Evolutionary conservation across 2,797 vertebrate genomes (phyloP), one percentile per base, ranked within the genome.

Genomic region (Sparidentex hasta): DNA sequence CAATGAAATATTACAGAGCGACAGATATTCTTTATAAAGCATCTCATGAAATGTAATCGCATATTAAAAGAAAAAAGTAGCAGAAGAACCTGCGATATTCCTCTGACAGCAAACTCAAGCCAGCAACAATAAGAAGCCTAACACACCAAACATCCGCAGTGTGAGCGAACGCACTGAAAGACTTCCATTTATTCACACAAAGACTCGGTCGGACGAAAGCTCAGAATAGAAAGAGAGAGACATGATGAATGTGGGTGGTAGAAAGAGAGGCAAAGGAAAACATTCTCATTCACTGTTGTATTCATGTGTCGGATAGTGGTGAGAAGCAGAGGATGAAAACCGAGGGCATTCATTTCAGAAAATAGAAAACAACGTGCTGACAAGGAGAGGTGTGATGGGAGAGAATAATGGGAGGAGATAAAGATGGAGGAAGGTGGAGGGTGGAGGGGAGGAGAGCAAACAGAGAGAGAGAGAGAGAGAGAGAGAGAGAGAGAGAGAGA

Each of bases 361-460:
- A 78, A 86, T 8, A 41, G 73, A 74, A 67, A 83, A 76, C 67
- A 63, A 55, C 58, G 56, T n/a, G 59, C 44, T 43, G 46, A 82
- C 58, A 64, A 27, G 65, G 33, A 69, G 56, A 57, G 50, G 65
- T n/a, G 50, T 12, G 58, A 55, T 21, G 63, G 62, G 61, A 21
- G 67, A 55, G 72, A 73, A 59, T 38, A 74, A 74, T 43, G 41
- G 70, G 61, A 25, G 61, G 48, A 77, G 69, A 76, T 74, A 71
- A 67, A 56, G 76, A 16, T 1, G n/a, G 14, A 3, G 43, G 27
- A 13, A 13, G 71, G 50, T 3, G 62, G 38, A 3, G 25, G 58
- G 14, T 20, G 64, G 52, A n/a, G 3, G 47, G 44, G 44, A 1
- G 38, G 48, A 33, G 43, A 38, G 52, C 23, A 47, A 43, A 33